Evolutionary conservation across 2,797 vertebrate genomes (phyloP), one percentile per base, ranked within the genome.

Genomic region (Sebastiscus tertius): DNA sequence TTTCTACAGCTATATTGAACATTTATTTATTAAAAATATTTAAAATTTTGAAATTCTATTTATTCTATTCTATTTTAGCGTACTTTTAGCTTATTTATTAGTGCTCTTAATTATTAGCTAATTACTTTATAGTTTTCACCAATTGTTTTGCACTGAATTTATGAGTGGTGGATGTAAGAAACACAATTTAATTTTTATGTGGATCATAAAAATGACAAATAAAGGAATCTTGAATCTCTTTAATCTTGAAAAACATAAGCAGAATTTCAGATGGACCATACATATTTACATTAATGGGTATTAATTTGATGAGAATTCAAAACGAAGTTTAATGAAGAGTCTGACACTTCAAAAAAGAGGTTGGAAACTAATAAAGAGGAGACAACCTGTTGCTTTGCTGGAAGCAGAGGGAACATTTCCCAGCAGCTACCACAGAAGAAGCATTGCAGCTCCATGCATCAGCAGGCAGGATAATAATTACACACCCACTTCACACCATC

Each of bases 401-500:
- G 62, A 83, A 74, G 22, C 66, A 2, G 77, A 60, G 61, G 68
- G 64, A 42, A 58, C 69, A 27, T 72, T 85, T 88, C 81, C 75
- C 84, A 83, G 71, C 85, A 78, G 65, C 62, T 14, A 77, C 39
- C 71, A 58, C 70, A 68, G 74, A 46, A 74, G 60, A 46, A 74
- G 60, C 33, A 46, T 14, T 36, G 58, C 75, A 58, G 33, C 76
- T 77, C 79, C 84, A 84, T 55, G 88, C 88, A 89, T 88, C 86
- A 90, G 78, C 87, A 60, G 79, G 79, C 85, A 70, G 31, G 72
- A 42, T 42, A 72, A 77, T 65, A 72, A 77, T 65, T 81, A 86
- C 88, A 91, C 93, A 80, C 87, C 88, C 89, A 88, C 88, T 77
- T 88, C 85, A 77, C 89, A 81, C 79, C 85, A 72, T 58, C 89